Evolutionary conservation across 2,888 invertebrate genomes (phyloP), one percentile per base, ranked within the genome.

Genomic region (Acrobasis repandana): DNA sequence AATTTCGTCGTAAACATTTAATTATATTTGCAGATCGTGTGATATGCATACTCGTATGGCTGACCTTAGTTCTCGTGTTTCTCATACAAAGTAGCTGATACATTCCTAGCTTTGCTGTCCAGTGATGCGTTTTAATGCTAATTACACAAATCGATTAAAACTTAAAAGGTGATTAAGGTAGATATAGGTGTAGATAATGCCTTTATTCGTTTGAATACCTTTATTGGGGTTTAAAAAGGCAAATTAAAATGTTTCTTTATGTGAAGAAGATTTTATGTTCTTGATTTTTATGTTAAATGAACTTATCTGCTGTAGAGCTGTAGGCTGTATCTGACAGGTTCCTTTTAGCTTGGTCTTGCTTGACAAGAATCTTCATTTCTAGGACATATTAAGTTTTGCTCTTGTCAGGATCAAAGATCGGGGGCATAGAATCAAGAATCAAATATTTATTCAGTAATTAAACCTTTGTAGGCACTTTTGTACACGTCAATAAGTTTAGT

Each of bases 191-290:
- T 33, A 48, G 46, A 57, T 48, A 57, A 48, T 33, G 33, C 16
- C 28, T 56, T 57, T 57, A 47, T 48, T 48, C 34, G 34, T 66
- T 84, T 84, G 75, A 77, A 83, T n/a, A n/a, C 43, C 43, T 43
- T 11, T 43, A 43, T 43, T 43, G 43, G n/a, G 43, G 14, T 43
- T 43, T 43, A 43, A n/a, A 43, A 2, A 5, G 14, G n/a, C 5
- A 14, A 14, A 14, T 43, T 43, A 14, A 14, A 14, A 43, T 43
- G 14, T 14, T 14, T 28, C 5, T 43, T 14, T 43, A 14, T 43
- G 4, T 11, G 38, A 38, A 38, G 2, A 38, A 2, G 38, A 38
- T 38, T 38, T 38, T 38, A 43, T 43, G 43, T 14, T 43, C 43
- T 43, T 43, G 1, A 43, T 43, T 43, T 38, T 43, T n/a, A 43